A percentile compares a stretch with the other conserved stretches of the same genome.
These are phyloP conservation scores for Drosophila insularis DNA, from an alignment of 1,140 invertebrate species.

Conservation along the genomic window DNA sequence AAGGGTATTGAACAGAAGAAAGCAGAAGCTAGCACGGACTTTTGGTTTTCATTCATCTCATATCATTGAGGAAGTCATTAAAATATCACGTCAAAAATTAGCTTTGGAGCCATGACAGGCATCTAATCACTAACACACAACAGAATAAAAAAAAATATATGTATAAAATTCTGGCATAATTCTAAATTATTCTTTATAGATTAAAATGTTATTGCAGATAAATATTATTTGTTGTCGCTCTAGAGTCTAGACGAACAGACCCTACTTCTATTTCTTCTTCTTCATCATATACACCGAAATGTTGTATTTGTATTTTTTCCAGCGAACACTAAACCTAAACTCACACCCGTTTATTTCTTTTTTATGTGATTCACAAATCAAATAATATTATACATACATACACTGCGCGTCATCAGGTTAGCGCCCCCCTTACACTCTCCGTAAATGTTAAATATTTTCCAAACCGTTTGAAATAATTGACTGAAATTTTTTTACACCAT, in stretches of 20 bases:
- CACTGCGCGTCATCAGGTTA: too few species aligned
- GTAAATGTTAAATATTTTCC: too few species aligned
- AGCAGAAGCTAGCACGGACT: too few species aligned
- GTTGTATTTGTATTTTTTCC: constrained; percentile 70
- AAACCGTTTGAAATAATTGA: too few species aligned
- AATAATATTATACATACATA: constrained; percentile 47
- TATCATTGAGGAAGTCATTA: constrained; percentile 59
- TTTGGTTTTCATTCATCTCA: background rate
- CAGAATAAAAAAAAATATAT: background rate
- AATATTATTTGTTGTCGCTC: constrained; percentile 48
- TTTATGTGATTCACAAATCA: constrained; percentile 75
- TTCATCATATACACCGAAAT: constrained; percentile 25
- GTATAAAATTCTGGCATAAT: constrained; percentile 36
- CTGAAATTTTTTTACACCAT: too few species aligned
- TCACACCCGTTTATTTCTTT: constrained; percentile 35
- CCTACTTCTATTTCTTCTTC: constrained; percentile 30
- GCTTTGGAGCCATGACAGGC: constrained; percentile 23
- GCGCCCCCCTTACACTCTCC: too few species aligned
- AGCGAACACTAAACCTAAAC: constrained; percentile 54
- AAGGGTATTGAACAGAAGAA: too few species aligned
- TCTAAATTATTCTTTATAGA: constrained; percentile 66
- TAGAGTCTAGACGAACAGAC: constrained; percentile 55
- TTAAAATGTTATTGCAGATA: constrained; percentile 73
- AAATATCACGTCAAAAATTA: constrained; percentile 54
- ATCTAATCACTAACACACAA: constrained; percentile 58